Percentiles rank a stretch among this genome's conserved stretches.
Evolutionary conservation across 2,113 vertebrate species (phyloP).

Genomic region (Urocolius indicus): DNA sequence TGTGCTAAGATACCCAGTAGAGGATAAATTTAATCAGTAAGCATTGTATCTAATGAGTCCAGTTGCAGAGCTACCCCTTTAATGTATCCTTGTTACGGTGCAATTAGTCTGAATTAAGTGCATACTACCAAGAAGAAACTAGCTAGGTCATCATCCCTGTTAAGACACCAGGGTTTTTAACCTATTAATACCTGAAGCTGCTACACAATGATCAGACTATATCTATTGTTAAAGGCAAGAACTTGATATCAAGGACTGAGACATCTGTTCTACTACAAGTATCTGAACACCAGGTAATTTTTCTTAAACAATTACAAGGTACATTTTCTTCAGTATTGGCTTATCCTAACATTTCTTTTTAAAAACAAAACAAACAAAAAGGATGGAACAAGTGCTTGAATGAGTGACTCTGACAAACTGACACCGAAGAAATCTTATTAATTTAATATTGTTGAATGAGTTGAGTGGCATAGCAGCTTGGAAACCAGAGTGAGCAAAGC

Average conservation of each 20-base stretch:
- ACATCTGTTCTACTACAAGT: neutral
- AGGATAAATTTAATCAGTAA: slow-evolving; percentile 3
- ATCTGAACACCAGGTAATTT: neutral
- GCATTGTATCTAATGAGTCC: neutral
- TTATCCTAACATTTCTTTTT: neutral
- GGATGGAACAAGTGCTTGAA: neutral
- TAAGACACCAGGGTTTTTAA: neutral
- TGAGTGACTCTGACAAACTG: slow-evolving; percentile 49
- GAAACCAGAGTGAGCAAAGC: slow-evolving; percentile 45
- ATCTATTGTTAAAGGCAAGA: neutral
- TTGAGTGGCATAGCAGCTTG: slow-evolving; percentile 56
- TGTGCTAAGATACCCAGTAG: neutral
- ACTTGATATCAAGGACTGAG: neutral
- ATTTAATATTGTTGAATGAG: slow-evolving; percentile 60
- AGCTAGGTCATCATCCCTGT: neutral
- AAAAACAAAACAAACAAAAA: neutral
- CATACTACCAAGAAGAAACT: neutral
- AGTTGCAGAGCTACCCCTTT: neutral
- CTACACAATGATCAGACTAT: neutral
- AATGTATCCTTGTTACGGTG: neutral
- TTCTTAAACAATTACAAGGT: neutral
- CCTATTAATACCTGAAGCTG: neutral
- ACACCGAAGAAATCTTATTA: slow-evolving; percentile 19
- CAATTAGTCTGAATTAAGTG: slow-evolving; percentile 6
- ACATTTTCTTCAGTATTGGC: neutral